These are phyloP conservation scores for Sturnus vulgaris DNA, from an alignment of 2,113 vertebrate genomes.

Conservation along the genomic window DNA sequence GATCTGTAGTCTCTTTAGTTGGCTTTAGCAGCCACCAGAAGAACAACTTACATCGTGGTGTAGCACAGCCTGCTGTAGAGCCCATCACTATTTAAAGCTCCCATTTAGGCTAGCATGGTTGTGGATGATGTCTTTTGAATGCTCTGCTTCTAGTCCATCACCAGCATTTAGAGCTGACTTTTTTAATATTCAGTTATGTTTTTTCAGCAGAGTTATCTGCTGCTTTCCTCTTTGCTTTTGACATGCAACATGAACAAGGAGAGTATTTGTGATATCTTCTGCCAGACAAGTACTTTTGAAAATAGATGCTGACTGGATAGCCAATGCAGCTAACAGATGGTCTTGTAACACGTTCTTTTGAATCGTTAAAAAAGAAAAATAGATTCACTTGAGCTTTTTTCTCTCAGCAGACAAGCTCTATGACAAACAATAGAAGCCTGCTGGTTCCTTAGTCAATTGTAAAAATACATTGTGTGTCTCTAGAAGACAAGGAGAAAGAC, in stretches of 20 bases:
- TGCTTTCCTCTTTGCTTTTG: not conserved
- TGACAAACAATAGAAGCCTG: slow-evolving; percentile 31
- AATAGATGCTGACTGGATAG: slow-evolving; percentile 37
- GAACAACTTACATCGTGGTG: not conserved
- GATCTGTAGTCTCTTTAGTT: not conserved
- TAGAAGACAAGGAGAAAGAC: slow-evolving; percentile 26
- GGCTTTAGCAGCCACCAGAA: not conserved
- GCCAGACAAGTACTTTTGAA: slow-evolving; percentile 19
- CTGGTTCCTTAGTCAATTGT: slow-evolving; percentile 19
- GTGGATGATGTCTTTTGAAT: not conserved
- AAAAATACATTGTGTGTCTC: slow-evolving; percentile 17
- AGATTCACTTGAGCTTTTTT: slow-evolving; percentile 1
- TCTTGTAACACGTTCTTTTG: not conserved
- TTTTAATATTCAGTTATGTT: not conserved
- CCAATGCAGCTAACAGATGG: slow-evolving; percentile 34
- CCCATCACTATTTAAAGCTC: not conserved
- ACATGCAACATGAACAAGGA: not conserved
- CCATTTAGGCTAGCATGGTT: not conserved
- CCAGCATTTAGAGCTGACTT: not conserved
- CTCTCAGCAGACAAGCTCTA: not conserved
- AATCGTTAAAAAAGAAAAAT: slow-evolving; percentile 57
- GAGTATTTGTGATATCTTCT: not conserved
- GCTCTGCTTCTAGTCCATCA: not conserved
- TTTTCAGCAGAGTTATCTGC: not conserved
- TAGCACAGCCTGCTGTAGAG: not conserved